phyloP scores from a whole-genome alignment of 2,888 invertebrate genomes.

The Keiferia lycopersicella region DNA sequence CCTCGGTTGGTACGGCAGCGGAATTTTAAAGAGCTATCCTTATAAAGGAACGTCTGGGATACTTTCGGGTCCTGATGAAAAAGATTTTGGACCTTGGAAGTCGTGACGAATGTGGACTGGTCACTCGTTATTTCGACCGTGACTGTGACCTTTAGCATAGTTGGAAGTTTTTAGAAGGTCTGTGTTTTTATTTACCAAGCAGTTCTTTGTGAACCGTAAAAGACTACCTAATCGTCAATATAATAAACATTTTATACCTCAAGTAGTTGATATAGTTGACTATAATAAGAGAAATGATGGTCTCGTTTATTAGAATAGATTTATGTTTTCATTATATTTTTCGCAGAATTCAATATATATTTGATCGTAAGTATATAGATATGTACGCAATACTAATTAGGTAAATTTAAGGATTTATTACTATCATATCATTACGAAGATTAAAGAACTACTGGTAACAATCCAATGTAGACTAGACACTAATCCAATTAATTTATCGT shows the following conservation, averaged over 20 bases:
- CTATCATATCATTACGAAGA: too few species aligned
- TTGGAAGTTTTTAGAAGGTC: constrained; percentile 1
- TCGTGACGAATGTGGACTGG: constrained; percentile 47
- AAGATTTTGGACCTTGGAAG: constrained; percentile 37
- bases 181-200: background rate
- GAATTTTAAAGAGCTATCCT: constrained; percentile 75
- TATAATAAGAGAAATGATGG: too few species aligned
- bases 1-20: constrained; percentile 60
- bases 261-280: background rate
- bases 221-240: background rate
- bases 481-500: too few species aligned
- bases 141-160: constrained; percentile 39
- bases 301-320: too few species aligned
- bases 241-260: background rate
- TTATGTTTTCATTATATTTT: too few species aligned
- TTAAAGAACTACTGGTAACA: too few species aligned
- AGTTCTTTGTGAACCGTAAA: background rate
- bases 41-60: constrained; percentile 62
- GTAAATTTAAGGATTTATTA: too few species aligned
- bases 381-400: too few species aligned
- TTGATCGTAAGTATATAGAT: too few species aligned
- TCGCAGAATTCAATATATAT: too few species aligned
- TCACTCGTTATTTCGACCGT: constrained; percentile 35
- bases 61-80: constrained; percentile 51
- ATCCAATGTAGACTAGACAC: too few species aligned